phyloP scores from a whole-genome alignment of 2,797 vertebrate genomes.

The Falco rusticolus region DNA sequence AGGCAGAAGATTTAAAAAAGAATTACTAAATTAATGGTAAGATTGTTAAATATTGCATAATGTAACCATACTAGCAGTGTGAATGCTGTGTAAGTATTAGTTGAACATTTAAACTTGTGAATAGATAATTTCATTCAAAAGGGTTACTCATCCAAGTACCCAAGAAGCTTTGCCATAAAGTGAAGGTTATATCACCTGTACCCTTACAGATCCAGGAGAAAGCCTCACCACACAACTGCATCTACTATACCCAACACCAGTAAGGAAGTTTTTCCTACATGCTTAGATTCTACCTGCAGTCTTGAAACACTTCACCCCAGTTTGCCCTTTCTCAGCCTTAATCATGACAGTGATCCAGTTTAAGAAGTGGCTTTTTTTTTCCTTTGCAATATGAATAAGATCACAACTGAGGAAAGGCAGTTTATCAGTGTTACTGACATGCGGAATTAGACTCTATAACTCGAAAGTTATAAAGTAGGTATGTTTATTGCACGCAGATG shows the following conservation, averaged over 20 bases:
- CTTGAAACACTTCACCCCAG: neutral
- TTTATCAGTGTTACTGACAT: no score
- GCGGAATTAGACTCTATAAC: no score
- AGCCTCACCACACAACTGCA: neutral
- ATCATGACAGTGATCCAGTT: neutral
- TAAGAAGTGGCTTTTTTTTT: neutral
- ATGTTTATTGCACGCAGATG: no score
- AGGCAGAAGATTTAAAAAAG: neutral
- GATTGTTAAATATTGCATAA: neutral
- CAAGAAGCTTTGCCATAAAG: neutral
- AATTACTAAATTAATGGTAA: neutral
- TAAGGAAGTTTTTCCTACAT: neutral
- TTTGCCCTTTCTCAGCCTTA: neutral
- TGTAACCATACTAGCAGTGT: neutral
- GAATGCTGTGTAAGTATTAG: neutral
- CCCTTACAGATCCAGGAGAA: neutral
- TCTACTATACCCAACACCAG: neutral
- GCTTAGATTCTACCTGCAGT: neutral
- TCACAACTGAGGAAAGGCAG: neutral
- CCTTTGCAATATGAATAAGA: neutral
- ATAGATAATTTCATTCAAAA: neutral
- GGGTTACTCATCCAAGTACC: neutral
- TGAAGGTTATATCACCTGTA: neutral
- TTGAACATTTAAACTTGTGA: neutral
- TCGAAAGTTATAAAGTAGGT: no score